These are phyloP conservation scores for Drosophila barbarae DNA, from an alignment of 2,888 invertebrate species.

Conservation along the genomic window DNA sequence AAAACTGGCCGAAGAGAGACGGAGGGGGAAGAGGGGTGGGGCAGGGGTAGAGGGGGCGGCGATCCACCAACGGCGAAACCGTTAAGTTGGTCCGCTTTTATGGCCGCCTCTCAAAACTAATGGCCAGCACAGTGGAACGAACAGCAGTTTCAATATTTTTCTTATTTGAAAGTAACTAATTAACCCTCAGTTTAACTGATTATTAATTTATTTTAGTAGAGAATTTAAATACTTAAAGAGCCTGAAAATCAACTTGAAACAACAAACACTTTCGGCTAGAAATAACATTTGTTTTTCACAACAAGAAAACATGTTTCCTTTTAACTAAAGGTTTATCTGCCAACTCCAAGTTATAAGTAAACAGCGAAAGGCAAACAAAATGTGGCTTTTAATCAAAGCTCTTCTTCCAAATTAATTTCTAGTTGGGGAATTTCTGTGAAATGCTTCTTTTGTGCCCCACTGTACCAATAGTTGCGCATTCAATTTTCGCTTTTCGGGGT, in stretches of 20 bases:
- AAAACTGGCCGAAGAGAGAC: not conserved
- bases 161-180: not conserved
- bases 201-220: not conserved
- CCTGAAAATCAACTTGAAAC: too few relatives aligned
- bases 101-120: conserved; percentile 41
- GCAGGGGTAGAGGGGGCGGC: conserved; percentile 9
- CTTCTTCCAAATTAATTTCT: not conserved
- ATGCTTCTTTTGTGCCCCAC: not conserved
- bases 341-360: not conserved
- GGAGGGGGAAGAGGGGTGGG: not conserved
- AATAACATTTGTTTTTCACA: too few relatives aligned
- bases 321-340: too few relatives aligned
- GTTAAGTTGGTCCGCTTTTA: conserved; percentile 60
- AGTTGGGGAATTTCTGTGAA: not conserved
- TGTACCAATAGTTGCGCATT: conserved; percentile 22
- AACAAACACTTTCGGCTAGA: too few relatives aligned
- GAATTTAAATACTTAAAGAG: too few relatives aligned
- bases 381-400: too few relatives aligned
- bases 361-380: too few relatives aligned
- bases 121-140: conserved; percentile 19
- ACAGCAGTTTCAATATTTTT: not conserved
- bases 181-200: not conserved
- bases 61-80: conserved; percentile 42
- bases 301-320: too few relatives aligned
- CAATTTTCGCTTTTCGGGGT: conserved; percentile 9